Percentiles rank a stretch among this genome's conserved stretches.
These are phyloP conservation scores for Andrena cerasifolii DNA, from an alignment of 1,140 invertebrate genomes.

Conservation along the genomic window DNA sequence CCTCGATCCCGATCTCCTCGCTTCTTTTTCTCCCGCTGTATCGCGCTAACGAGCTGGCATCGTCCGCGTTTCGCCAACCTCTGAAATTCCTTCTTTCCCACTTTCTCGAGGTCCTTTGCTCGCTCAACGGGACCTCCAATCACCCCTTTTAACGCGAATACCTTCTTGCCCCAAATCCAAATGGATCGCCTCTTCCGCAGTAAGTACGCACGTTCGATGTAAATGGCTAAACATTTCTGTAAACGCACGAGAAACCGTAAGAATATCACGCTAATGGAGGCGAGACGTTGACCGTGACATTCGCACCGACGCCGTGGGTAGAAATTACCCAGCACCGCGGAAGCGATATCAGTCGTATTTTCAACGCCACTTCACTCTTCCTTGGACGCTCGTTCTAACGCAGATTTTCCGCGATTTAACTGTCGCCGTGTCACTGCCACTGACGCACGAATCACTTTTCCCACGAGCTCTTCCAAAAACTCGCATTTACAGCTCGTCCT, in stretches of 20 bases:
- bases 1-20: slow-evolving; percentile 61
- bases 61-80: slow-evolving; percentile 1
- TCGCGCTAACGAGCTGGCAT: slow-evolving; percentile 36
- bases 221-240: background rate
- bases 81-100: slow-evolving; percentile 1
- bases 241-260: background rate
- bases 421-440: background rate
- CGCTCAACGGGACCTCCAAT: slow-evolving; percentile 3
- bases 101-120: background rate
- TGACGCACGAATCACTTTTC: slow-evolving; percentile 3
- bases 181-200: no score
- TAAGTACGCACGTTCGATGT: no score
- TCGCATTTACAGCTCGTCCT: background rate
- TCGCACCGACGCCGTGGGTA: slow-evolving; percentile 1
- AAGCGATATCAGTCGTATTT: background rate
- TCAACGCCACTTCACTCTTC: background rate
- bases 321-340: background rate
- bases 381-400: background rate
- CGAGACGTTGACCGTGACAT: slow-evolving; percentile 16
- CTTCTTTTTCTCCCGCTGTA: slow-evolving; percentile 45
- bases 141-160: no score
- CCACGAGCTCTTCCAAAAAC: slow-evolving; percentile 3
- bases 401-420: background rate
- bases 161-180: no score
- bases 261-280: background rate